Conservation (phyloP, 2,113 vertebrate species). For the Albula glossodonta region DNA sequence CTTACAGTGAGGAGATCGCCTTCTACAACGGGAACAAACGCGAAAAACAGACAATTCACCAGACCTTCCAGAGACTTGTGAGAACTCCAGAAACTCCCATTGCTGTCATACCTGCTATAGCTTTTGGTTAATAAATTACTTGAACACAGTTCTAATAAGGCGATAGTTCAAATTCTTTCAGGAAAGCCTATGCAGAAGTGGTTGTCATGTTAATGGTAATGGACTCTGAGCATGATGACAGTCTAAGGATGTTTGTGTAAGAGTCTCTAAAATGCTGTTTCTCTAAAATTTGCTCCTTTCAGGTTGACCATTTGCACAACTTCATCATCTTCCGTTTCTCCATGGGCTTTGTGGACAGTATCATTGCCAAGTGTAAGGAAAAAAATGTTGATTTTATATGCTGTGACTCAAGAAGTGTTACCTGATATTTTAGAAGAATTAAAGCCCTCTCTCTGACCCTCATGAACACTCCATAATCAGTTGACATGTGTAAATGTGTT, state of each 20-base stretch:
- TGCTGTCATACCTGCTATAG: not conserved
- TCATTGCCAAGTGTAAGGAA: conserved; percentile 95
- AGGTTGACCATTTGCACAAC: conserved; percentile 95
- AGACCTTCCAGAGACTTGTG: conserved; percentile 91
- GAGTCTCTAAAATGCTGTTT: not conserved
- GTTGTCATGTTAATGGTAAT: not conserved
- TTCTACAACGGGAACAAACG: conserved; percentile 95
- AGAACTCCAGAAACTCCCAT: conserved; percentile 39
- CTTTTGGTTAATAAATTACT: not conserved
- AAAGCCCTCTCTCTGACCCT: not conserved
- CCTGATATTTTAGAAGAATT: not conserved
- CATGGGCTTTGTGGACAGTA: conserved; percentile 96
- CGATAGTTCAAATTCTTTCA: not conserved
- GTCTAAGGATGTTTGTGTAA: not conserved
- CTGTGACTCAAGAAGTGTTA: not conserved
- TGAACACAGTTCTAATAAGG: not conserved
- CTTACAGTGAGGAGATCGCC: conserved; percentile 91
- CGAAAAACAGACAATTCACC: conserved; percentile 91
- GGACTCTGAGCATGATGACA: not conserved
- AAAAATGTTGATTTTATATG: not conserved
- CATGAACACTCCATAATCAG: not conserved
- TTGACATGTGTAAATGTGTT: not conserved
- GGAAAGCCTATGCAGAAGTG: not conserved
- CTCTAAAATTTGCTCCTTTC: no score
- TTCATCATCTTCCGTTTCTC: conserved; percentile 98